Percentiles rank a stretch among this genome's conserved stretches.
Conservation (phyloP, 53 echinoderm and acorn worm genomes). For the Apostichopus leukothele region DNA sequence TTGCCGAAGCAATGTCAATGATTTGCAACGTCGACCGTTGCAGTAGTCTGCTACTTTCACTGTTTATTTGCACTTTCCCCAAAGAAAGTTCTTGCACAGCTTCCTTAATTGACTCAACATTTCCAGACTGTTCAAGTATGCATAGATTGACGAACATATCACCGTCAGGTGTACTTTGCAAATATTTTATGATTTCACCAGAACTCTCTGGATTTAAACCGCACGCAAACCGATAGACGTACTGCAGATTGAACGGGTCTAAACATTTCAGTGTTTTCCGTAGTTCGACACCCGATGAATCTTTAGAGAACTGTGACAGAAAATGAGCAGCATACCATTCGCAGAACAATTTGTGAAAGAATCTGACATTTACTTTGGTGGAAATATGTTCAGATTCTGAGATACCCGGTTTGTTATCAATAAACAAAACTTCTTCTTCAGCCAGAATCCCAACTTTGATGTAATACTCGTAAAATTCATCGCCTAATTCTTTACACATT, state of each 20-base stretch:
- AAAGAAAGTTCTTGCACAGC: no score
- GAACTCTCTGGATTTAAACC: background rate
- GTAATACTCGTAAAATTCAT: slow-evolving; percentile 1
- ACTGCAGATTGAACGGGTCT: background rate
- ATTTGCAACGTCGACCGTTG: no score
- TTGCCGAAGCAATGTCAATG: no score
- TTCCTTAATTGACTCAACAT: no score
- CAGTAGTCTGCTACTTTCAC: no score
- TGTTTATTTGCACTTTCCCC: no score
- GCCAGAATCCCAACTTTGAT: background rate
- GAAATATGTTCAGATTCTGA: background rate
- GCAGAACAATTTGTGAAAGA: slow-evolving; percentile 12
- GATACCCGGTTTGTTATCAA: background rate
- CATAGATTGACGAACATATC: background rate
- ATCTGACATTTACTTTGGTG: background rate
- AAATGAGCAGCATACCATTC: slow-evolving; percentile 32
- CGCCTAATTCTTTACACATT: background rate
- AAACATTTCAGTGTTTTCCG: background rate
- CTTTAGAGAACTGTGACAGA: background rate
- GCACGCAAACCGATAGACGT: slow-evolving; percentile 9
- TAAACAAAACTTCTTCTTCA: slow-evolving; percentile 3
- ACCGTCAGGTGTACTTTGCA: background rate
- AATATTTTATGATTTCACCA: background rate
- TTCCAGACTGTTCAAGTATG: no score
- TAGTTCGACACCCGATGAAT: background rate